These are phyloP conservation scores for Labia minor DNA, from an alignment of 2,888 invertebrate genomes.

Conservation along the genomic window DNA sequence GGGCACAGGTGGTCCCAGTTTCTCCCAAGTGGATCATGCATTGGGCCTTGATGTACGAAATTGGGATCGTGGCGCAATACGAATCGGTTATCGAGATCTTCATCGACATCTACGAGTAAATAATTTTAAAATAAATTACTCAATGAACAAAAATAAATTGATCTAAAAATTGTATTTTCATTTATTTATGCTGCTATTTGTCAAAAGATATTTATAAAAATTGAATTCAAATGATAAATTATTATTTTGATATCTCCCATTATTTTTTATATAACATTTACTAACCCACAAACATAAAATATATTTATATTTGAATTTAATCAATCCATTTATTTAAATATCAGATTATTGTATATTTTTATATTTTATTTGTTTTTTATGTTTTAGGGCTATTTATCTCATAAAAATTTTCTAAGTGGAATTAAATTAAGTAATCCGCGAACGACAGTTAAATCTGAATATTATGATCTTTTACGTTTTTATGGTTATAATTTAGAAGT, in stretches of 20 bases:
- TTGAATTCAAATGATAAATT: too few relatives aligned
- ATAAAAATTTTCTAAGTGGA: slow-evolving; percentile 72
- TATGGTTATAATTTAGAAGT: slow-evolving; percentile 67
- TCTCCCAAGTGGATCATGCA: slow-evolving; percentile 57
- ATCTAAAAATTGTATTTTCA: too few relatives aligned
- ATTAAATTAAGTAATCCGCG: slow-evolving; percentile 68
- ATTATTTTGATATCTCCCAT: too few relatives aligned
- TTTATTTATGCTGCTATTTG: too few relatives aligned
- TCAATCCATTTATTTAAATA: too few relatives aligned
- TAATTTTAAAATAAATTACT: slow-evolving; percentile 24
- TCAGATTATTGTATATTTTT: too few relatives aligned
- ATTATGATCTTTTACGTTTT: slow-evolving; percentile 60
- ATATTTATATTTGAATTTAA: too few relatives aligned
- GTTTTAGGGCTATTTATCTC: slow-evolving; percentile 68
- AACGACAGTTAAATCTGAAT: slow-evolving; percentile 60
- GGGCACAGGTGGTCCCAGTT: slow-evolving; percentile 61
- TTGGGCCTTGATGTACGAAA: slow-evolving; percentile 48
- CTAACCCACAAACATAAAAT: too few relatives aligned
- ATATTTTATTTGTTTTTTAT: slow-evolving; percentile 25
- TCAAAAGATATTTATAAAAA: too few relatives aligned
- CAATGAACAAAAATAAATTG: too few relatives aligned
- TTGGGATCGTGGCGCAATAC: slow-evolving; percentile 58
- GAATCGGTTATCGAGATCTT: slow-evolving; percentile 71
- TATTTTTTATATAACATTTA: too few relatives aligned
- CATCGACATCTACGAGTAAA: slow-evolving; percentile 69